Evolutionary conservation across 2,888 invertebrate genomes (phyloP).

Genomic region (Lithophane ornitopus): DNA sequence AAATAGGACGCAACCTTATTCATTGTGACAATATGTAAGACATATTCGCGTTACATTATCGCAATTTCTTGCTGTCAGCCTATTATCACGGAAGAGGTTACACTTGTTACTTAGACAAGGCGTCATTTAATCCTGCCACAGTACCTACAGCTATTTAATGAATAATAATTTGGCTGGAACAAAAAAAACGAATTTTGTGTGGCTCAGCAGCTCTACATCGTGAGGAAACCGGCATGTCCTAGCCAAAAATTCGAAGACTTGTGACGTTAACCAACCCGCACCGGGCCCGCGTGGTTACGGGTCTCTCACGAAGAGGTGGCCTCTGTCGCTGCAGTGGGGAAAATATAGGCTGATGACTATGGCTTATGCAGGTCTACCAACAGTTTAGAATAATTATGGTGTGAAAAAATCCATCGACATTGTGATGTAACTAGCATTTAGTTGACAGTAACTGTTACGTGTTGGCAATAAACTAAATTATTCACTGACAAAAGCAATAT

Average conservation of each 20-base stretch:
- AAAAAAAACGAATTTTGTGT: not conserved
- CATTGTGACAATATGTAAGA: too few relatives aligned
- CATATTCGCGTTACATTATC: not conserved
- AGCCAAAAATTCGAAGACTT: too few relatives aligned
- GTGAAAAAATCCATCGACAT: constrained; percentile 15
- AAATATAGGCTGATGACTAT: too few relatives aligned
- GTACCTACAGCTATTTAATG: not conserved
- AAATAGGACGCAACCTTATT: too few relatives aligned
- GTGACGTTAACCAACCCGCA: not conserved
- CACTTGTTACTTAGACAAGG: too few relatives aligned
- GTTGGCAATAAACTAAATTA: constrained; percentile 40
- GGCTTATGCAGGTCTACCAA: too few relatives aligned
- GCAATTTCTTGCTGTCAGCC: not conserved
- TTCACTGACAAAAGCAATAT: constrained; percentile 18
- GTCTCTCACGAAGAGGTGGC: too few relatives aligned
- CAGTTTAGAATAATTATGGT: not conserved
- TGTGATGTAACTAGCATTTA: constrained; percentile 23
- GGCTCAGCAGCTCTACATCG: too few relatives aligned
- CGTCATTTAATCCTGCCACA: not conserved
- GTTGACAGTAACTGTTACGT: constrained; percentile 12
- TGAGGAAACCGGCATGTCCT: too few relatives aligned
- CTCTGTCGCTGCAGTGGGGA: too few relatives aligned
- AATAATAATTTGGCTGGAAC: not conserved
- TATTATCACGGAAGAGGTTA: not conserved
- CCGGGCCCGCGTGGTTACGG: not conserved